A percentile compares a stretch with the other conserved stretches of the same genome.
These are phyloP conservation scores for Mirza zaza DNA, from an alignment of 2,113 vertebrate genomes.

Conservation along the genomic window DNA sequence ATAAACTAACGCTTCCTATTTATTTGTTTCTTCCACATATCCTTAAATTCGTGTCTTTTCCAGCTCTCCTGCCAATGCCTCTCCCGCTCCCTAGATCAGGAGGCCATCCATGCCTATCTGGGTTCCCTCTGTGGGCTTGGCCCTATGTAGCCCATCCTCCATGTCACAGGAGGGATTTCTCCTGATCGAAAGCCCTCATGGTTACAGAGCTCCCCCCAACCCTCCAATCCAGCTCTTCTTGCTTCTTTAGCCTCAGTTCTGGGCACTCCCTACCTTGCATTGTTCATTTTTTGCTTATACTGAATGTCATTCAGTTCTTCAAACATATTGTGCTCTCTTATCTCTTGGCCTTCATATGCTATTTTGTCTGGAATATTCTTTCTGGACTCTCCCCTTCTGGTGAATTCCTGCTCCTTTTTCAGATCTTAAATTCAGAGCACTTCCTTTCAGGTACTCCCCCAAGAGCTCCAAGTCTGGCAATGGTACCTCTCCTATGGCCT, in stretches of 20 bases:
- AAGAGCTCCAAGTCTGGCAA: not conserved
- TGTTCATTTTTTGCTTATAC: not conserved
- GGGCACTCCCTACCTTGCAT: not conserved
- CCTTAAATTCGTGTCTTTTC: not conserved
- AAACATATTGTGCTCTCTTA: not conserved
- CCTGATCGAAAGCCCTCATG: not conserved
- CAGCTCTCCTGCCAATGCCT: not conserved
- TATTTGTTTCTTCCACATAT: not conserved
- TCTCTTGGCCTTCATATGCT: not conserved
- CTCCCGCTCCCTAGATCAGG: not conserved
- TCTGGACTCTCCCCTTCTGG: not conserved
- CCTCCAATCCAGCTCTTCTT: fast-evolving
- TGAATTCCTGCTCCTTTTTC: not conserved
- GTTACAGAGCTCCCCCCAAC: not conserved
- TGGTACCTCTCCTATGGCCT: not conserved
- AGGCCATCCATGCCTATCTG: not conserved
- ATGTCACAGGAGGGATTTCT: not conserved
- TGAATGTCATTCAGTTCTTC: not conserved
- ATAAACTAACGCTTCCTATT: not conserved
- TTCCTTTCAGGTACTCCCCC: not conserved
- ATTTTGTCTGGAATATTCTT: not conserved
- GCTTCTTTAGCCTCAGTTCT: not conserved
- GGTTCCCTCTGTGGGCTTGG: not conserved
- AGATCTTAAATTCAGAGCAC: not conserved
- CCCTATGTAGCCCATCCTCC: not conserved